Evolutionary conservation across 2,888 invertebrate species (phyloP).

Genomic region (Cheilosia grossa): DNA sequence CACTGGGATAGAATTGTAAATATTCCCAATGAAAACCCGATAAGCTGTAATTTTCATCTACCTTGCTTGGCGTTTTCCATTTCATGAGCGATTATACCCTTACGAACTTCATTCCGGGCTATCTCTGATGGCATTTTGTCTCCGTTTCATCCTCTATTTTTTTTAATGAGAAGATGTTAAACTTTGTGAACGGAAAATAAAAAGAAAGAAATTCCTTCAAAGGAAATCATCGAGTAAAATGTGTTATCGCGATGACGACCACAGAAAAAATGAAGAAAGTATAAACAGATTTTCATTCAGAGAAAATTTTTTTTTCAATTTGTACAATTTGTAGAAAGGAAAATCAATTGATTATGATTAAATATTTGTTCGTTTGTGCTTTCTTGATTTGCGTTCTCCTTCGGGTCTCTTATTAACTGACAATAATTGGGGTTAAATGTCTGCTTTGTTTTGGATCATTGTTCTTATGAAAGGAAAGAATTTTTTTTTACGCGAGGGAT

Average conservation of each 20-base stretch:
- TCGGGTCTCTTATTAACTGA: constrained; percentile 44
- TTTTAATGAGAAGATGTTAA: constrained; percentile 47
- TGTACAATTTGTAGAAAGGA: constrained; percentile 56
- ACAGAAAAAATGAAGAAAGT: constrained; percentile 1
- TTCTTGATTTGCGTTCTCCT: constrained; percentile 13
- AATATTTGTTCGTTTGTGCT: constrained; percentile 32
- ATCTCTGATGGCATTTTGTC: constrained; percentile 22
- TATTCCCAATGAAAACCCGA: not conserved
- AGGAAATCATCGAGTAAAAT: constrained; percentile 52
- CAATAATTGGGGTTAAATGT: constrained; percentile 42
- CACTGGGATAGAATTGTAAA: no score
- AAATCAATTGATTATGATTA: constrained; percentile 68
- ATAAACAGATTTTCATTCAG: constrained; percentile 52
- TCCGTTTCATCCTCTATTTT: constrained; percentile 3
- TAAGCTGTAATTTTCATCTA: constrained; percentile 10
- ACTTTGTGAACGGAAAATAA: constrained; percentile 35
- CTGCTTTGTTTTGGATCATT: constrained; percentile 2
- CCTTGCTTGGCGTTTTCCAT: constrained; percentile 1
- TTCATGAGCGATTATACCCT: constrained; percentile 18
- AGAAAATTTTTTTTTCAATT: constrained; percentile 29
- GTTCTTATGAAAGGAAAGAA: no score
- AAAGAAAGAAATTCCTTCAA: constrained; percentile 45
- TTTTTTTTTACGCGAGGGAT: not conserved
- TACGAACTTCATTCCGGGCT: constrained; percentile 24
- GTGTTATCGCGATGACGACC: constrained; percentile 43